Conservation (phyloP, 2,113 vertebrate genomes). For the Alosa alosa region DNA sequence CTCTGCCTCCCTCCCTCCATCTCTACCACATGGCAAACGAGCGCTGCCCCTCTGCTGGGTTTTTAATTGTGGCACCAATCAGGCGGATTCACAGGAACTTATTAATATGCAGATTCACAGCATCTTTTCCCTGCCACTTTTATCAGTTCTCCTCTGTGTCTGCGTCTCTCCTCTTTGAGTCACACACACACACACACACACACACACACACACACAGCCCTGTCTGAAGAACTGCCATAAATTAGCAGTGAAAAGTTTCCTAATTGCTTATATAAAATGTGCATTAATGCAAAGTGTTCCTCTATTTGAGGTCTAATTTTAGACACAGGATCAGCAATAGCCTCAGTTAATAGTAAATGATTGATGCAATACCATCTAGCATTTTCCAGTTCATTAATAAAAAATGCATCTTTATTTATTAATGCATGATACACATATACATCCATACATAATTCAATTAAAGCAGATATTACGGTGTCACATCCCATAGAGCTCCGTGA, state of each 20-base stretch:
- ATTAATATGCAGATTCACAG: slow-evolving; percentile 75
- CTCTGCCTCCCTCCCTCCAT: slow-evolving; percentile 14
- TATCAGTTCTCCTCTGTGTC: slow-evolving; percentile 7
- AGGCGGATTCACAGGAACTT: slow-evolving; percentile 73
- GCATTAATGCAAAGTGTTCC: slow-evolving; percentile 65
- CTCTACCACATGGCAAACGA: slow-evolving; percentile 53
- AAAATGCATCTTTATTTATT: slow-evolving; percentile 73
- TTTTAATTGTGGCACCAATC: slow-evolving; percentile 73
- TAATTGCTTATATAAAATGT: slow-evolving; percentile 76
- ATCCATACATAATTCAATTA: slow-evolving; percentile 74
- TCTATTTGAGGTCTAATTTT: slow-evolving; percentile 74
- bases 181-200: slow-evolving; percentile 41
- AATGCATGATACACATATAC: slow-evolving; percentile 68
- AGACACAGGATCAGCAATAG: slow-evolving; percentile 64
- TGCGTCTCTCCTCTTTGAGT: slow-evolving; percentile 1
- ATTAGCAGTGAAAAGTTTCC: slow-evolving; percentile 74
- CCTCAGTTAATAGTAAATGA: slow-evolving; percentile 69
- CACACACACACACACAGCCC: slow-evolving; percentile 44
- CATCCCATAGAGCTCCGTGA: slow-evolving; percentile 56
- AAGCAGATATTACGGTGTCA: slow-evolving; percentile 50
- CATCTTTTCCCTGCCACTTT: slow-evolving; percentile 50
- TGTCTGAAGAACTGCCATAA: slow-evolving; percentile 71
- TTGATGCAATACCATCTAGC: slow-evolving; percentile 69
- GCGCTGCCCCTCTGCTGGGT: slow-evolving; percentile 45
- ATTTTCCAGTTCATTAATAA: slow-evolving; percentile 77